Base-by-base conservation (phyloP, 1,140 invertebrate species). In the Orchesella cincta region DNA sequence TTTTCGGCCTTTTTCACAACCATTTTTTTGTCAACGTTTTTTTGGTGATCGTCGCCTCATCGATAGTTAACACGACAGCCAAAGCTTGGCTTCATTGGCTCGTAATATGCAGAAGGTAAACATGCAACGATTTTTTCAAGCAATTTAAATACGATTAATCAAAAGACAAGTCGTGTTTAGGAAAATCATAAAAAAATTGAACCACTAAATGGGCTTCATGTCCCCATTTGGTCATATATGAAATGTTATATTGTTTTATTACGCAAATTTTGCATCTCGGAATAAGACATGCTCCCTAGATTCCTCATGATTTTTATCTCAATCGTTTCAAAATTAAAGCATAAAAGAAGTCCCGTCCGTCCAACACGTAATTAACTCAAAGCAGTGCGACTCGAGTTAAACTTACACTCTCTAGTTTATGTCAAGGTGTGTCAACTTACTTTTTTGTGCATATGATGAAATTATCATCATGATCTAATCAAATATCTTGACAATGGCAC, bases 1-100 rank as follows among this genome's bases (percentile, higher is more conserved):
- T 33, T 67, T 67, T 29, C 62, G 62, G 62, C 62, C 33, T 67
- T 67, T 67, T 67, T 67, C 39, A 28, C 8, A 62, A 12, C 12
- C 54, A 46, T 46, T 46, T 46, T n/a, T n/a, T n/a, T n/a, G n/a
- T 46, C 39, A 46, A 46, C 20, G 39, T 46, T 46, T 46, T 46
- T 46, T 12, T 46, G 8, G 39, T 46, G 8, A 12, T 46, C 39
- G 8, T 46, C 20, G 20, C 39, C 39, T 46, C 39, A 46, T 46
- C 8, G 39, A 46, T 46, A 46, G 8, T 46, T 46, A 46, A 20
- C 39, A 46, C 39, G 39, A 46, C 39, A 46, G 39, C 8, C n/a
- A n/a, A n/a, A n/a, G n/a, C n/a, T n/a, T n/a, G n/a, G n/a, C n/a
- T n/a, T n/a, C n/a, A n/a, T n/a, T n/a, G n/a, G n/a, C n/a, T 46